A percentile compares a stretch with the other conserved stretches of the same genome.
These are phyloP conservation scores for Esperia sulphurella DNA, from an alignment of 2,888 invertebrate species.

Conservation along the genomic window DNA sequence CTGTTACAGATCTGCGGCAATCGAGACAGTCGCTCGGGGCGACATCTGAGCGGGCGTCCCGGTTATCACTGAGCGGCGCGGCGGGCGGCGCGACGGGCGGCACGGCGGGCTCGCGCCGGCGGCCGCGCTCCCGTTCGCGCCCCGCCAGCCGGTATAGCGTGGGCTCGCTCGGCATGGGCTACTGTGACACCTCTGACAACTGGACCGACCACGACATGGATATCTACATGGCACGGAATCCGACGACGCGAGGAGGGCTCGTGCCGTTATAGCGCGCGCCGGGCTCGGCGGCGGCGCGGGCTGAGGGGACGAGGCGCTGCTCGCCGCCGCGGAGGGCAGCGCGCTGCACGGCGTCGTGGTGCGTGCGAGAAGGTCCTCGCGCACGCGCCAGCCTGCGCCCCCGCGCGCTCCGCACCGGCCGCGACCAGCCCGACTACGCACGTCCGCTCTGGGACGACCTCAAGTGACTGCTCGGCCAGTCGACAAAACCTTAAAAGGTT, in stretches of 20 bases:
- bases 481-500: neutral
- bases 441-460: conserved; percentile 14
- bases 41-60: conserved; percentile 89
- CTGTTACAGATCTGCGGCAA: conserved; percentile 85
- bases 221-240: conserved; percentile 95
- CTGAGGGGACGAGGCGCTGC: conserved; percentile 34
- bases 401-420: conserved; percentile 11
- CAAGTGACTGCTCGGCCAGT: neutral
- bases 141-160: conserved; percentile 89
- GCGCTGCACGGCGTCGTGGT: conserved; percentile 4
- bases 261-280: conserved; percentile 85
- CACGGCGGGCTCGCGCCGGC: conserved; percentile 81
- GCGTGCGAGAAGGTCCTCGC: neutral
- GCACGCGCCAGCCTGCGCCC: neutral
- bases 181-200: conserved; percentile 93
- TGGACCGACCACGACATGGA: conserved; percentile 98
- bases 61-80: conserved; percentile 84
- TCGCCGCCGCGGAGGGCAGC: conserved; percentile 12
- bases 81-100: conserved; percentile 81
- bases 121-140: conserved; percentile 89
- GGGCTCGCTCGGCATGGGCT: conserved; percentile 91
- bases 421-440: conserved; percentile 3
- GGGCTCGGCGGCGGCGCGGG: conserved; percentile 32
- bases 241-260: conserved; percentile 90
- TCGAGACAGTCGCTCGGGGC: conserved; percentile 92